A percentile compares a stretch with the other conserved stretches of the same genome.
These are phyloP conservation scores for Indicator indicator DNA, from an alignment of 2,113 vertebrate species.

Conservation along the genomic window DNA sequence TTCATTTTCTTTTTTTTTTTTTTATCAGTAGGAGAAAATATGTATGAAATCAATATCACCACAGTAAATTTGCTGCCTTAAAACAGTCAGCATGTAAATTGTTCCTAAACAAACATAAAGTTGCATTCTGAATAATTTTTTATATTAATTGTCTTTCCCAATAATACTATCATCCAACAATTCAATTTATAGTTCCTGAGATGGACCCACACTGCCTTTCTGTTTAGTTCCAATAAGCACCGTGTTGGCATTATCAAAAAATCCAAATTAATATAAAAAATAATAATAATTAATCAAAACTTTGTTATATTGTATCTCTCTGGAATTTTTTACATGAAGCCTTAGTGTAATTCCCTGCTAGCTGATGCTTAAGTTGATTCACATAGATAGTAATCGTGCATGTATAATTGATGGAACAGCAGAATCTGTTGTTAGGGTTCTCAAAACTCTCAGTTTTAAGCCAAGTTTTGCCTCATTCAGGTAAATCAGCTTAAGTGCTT, in stretches of 20 bases:
- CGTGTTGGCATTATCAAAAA: constrained; percentile 6
- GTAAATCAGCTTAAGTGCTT: constrained; percentile 37
- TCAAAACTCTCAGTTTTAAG: constrained; percentile 30
- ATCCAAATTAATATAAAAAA: background rate
- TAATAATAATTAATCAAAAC: background rate
- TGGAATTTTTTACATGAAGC: background rate
- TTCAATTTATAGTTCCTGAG: constrained; percentile 11
- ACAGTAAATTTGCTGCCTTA: background rate
- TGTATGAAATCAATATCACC: background rate
- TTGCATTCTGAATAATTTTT: constrained; percentile 16
- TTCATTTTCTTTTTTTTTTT: background rate
- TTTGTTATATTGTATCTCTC: constrained; percentile 17
- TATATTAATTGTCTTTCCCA: background rate
- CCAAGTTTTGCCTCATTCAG: constrained; percentile 53
- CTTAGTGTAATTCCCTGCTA: constrained; percentile 3
- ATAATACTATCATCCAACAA: background rate
- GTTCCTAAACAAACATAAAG: constrained; percentile 22
- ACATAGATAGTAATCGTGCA: background rate
- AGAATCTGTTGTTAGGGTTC: background rate
- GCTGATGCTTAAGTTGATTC: constrained; percentile 27
- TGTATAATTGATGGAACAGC: background rate
- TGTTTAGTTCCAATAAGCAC: background rate
- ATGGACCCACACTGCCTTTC: background rate
- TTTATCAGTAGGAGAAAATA: constrained; percentile 7
- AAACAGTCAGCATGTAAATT: background rate